Evolutionary conservation across 2,113 vertebrate genomes (phyloP).

Genomic region (Rutilus rutilus): DNA sequence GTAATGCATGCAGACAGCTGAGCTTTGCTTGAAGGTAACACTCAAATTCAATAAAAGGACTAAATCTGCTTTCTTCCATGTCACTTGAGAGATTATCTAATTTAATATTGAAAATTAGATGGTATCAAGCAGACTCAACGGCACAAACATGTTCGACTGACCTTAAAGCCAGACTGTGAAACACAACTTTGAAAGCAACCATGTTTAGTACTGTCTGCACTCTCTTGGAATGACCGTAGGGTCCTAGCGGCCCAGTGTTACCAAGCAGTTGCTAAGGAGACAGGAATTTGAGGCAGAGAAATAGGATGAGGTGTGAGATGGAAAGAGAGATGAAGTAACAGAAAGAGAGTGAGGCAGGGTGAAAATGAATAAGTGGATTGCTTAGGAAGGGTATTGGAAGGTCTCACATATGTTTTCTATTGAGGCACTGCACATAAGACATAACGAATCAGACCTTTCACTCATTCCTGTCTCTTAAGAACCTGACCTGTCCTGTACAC

Average conservation of each 20-base stretch:
- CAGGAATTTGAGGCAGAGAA: slow-evolving; percentile 38
- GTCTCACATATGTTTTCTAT: slow-evolving; percentile 45
- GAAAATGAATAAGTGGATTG: slow-evolving; percentile 10
- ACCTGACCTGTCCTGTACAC: neutral
- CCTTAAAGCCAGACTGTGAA: neutral
- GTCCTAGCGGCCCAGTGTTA: slow-evolving; percentile 35
- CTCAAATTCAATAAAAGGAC: neutral
- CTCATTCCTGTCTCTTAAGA: slow-evolving; percentile 11
- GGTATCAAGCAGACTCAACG: neutral
- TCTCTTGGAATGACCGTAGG: neutral
- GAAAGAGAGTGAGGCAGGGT: slow-evolving; percentile 21
- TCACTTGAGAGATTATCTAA: slow-evolving; percentile 12
- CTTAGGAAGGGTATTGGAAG: slow-evolving; percentile 22
- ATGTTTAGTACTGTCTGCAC: slow-evolving; percentile 14
- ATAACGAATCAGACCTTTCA: slow-evolving; percentile 45
- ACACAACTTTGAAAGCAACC: neutral
- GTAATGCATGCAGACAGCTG: neutral
- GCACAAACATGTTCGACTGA: neutral
- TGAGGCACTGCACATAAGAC: slow-evolving; percentile 23
- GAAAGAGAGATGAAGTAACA: slow-evolving; percentile 39
- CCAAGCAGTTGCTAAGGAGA: slow-evolving; percentile 55
- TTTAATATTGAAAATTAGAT: neutral
- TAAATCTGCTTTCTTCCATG: neutral
- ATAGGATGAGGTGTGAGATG: slow-evolving; percentile 26
- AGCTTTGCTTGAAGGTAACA: slow-evolving; percentile 7